A percentile compares a stretch with the other conserved stretches of the same genome.
Evolutionary conservation across 2,888 invertebrate species (phyloP).

Genomic region (Rhorus exstirpatorius): DNA sequence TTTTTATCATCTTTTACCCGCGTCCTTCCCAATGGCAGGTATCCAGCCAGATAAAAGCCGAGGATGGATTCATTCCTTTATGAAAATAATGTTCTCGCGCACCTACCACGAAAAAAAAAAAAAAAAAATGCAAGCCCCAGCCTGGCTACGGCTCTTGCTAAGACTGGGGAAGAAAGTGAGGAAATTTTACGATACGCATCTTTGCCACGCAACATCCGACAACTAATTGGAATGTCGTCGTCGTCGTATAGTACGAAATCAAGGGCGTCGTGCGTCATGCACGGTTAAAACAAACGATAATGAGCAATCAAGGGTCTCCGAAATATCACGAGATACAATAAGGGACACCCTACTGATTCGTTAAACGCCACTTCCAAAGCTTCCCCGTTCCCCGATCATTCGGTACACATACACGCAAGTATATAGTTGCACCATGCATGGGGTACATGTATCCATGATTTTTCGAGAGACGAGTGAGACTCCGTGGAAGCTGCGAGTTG

Average conservation of each 20-base stretch:
- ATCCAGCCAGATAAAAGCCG: too few species aligned
- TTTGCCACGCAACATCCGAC: slow-evolving; percentile 64
- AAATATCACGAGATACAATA: slow-evolving; percentile 50
- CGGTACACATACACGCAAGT: slow-evolving; percentile 2
- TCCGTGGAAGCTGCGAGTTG: slow-evolving; percentile 25
- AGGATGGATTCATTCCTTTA: slow-evolving; percentile 12
- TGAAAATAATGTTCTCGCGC: slow-evolving; percentile 39
- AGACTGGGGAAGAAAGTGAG: background rate
- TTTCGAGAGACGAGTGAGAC: slow-evolving; percentile 32
- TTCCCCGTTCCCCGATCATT: slow-evolving; percentile 16
- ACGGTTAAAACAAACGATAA: slow-evolving; percentile 59
- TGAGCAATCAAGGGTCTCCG: slow-evolving; percentile 56
- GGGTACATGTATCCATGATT: slow-evolving; percentile 16
- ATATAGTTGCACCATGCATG: slow-evolving; percentile 4
- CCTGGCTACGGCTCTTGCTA: background rate
- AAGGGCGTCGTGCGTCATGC: slow-evolving; percentile 25
- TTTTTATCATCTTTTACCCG: too few species aligned
- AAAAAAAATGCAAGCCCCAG: slow-evolving; percentile 57
- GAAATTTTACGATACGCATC: slow-evolving; percentile 61
- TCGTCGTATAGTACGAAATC: slow-evolving; percentile 40
- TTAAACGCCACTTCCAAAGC: slow-evolving; percentile 8
- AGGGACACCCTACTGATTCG: slow-evolving; percentile 49
- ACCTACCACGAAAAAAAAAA: slow-evolving; percentile 10
- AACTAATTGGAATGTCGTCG: slow-evolving; percentile 62
- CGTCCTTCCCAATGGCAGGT: too few species aligned